Evolutionary conservation across 2,113 vertebrate genomes (phyloP).

Genomic region (Anthoscopus minutus): DNA sequence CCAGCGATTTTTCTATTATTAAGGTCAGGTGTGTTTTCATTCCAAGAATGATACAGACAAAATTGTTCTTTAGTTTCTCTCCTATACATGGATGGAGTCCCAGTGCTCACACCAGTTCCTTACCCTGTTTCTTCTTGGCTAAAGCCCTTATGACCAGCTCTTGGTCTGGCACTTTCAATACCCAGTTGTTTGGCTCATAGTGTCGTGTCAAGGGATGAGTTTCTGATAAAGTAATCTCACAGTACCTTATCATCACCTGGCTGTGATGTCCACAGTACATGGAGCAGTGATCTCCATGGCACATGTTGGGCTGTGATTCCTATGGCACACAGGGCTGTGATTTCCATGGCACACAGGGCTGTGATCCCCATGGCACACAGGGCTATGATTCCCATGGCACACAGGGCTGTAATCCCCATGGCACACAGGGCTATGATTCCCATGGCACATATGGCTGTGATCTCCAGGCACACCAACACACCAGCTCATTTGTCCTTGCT

Average conservation of each 20-base stretch:
- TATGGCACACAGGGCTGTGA: background rate
- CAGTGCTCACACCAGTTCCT: background rate
- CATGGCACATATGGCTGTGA: background rate
- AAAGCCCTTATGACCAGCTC: background rate
- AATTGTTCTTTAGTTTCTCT: background rate
- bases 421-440: rapidly evolving
- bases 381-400: background rate
- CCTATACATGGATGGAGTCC: rapidly evolving
- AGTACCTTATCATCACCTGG: background rate
- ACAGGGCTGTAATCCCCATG: background rate
- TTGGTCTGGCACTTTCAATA: background rate
- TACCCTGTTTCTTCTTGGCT: background rate
- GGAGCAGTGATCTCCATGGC: background rate
- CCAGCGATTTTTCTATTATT: background rate
- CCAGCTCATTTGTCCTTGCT: no score
- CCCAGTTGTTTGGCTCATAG: background rate
- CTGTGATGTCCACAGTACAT: background rate
- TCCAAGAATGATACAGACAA: background rate
- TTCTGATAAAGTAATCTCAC: background rate
- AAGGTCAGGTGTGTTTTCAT: background rate
- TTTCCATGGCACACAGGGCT: background rate
- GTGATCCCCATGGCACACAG: rapidly evolving
- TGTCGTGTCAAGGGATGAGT: background rate
- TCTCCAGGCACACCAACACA: background rate
- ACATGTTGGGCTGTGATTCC: background rate